phyloP scores from a whole-genome alignment of 2,797 vertebrate species.

The Pseudocheirus occidentalis region DNA sequence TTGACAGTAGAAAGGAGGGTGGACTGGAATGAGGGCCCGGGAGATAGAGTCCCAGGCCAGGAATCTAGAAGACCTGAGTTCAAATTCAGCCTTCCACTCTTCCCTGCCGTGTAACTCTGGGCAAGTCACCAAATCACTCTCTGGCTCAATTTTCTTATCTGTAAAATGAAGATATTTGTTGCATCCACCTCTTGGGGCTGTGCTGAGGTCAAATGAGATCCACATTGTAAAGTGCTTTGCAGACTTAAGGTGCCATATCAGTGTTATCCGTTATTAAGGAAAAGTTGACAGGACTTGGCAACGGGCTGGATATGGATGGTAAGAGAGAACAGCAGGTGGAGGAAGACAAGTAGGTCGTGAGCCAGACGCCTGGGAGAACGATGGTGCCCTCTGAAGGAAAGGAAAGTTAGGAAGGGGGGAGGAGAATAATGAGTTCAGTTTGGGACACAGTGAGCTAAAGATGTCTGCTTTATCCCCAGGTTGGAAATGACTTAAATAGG shows the following conservation, averaged over 20 bases:
- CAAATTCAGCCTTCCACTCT: neutral
- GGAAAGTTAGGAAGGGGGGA: neutral
- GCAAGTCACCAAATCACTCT: neutral
- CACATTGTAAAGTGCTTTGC: neutral
- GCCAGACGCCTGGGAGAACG: too few species aligned
- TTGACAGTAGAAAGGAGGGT: too few species aligned
- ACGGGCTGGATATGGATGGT: neutral
- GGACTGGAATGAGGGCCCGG: too few species aligned
- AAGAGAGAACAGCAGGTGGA: neutral
- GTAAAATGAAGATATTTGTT: neutral
- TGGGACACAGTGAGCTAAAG: neutral
- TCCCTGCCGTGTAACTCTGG: neutral
- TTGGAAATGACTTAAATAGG: conserved; percentile 10
- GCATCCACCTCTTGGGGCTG: neutral
- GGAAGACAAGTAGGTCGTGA: neutral
- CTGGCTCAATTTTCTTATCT: neutral
- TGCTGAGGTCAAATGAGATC: neutral
- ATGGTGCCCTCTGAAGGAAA: neutral
- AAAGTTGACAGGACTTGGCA: neutral
- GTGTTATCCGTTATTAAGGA: neutral
- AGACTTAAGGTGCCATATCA: too few species aligned
- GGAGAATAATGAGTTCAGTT: neutral
- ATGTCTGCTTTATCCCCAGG: neutral
- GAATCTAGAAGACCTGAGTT: too few species aligned
- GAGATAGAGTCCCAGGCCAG: too few species aligned